Base-by-base conservation (phyloP, 2,113 vertebrate genomes). In the Plecturocebus donacophilus region DNA sequence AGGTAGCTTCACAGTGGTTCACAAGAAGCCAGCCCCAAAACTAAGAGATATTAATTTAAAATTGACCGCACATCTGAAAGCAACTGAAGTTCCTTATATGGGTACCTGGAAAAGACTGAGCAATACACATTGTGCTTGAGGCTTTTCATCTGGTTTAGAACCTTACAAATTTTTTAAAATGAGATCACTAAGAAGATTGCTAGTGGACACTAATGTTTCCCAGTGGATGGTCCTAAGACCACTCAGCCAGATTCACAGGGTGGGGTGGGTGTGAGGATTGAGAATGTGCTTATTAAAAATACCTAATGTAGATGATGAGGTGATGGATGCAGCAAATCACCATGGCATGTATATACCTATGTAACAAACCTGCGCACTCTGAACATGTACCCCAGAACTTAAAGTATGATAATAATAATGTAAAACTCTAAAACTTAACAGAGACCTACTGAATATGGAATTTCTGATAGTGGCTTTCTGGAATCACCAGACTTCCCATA, bases 91-190 rank as follows among this genome's bases (percentile, higher is more conserved):
- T 75, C 42, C 58, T 25, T 75, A 82, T 35, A 82, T 64, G 79
- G 58, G 2, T 4, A 38, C n/a, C 79, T 81, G 77, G 61, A 91
- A 82, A 54, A 83, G 52, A 87, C 38, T 1, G 5, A 96, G 73
- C 23, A 21, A 83, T 27, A 14, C n/a, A 1, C 23, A 30, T 80
- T 56, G 0, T 38, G 42, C 6, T 11, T 32, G n/a, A 47, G 47
- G 30, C 7, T 94, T 94, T 93, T 38, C 49, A 5, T 47, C 32
- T 79, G n/a, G 14, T 64, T 91, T 93, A 95, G 90, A 87, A 54
- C 30, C 19, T 54, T 87, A 35, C 40, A 17, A 49, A 77, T 82
- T 80, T 87, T 56, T 1, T 6, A 64, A 88, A 92, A 42, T 49
- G 47, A 3, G 23, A 83, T 83, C 47, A 47, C 27, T 49, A 68